These are phyloP conservation scores for Anolis carolinensis DNA, from an alignment of 2,113 vertebrate genomes.

Conservation along the genomic window DNA sequence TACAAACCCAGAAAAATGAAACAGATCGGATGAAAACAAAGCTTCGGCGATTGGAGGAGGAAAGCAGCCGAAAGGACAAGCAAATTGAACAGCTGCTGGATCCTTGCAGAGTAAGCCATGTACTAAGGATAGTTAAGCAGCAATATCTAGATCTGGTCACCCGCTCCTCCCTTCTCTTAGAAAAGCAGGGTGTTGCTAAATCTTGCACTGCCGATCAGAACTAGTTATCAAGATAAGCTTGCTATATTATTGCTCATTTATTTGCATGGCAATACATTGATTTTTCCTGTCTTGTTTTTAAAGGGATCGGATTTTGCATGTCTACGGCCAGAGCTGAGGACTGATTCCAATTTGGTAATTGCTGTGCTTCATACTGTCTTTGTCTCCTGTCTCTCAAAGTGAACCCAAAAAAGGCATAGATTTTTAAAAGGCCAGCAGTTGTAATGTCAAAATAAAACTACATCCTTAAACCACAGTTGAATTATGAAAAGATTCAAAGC, in stretches of 20 bases:
- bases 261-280: not conserved
- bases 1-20: slow-evolving; percentile 86
- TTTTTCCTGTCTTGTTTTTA: not conserved
- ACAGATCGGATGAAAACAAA: slow-evolving; percentile 86
- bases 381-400: not conserved
- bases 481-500: too few relatives aligned
- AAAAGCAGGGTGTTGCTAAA: not conserved
- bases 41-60: slow-evolving; percentile 88
- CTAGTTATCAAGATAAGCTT: too few relatives aligned
- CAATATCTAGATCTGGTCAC: not conserved
- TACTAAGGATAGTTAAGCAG: fast-evolving
- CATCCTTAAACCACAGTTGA: not conserved
- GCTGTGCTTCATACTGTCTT: not conserved
- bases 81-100: slow-evolving; percentile 92
- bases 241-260: not conserved
- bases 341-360: slow-evolving; percentile 84
- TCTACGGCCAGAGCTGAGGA: slow-evolving; percentile 83
- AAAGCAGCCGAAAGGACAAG: slow-evolving; percentile 86
- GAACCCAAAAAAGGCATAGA: not conserved
- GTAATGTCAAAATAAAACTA: not conserved
- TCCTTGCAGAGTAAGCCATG: slow-evolving; percentile 76
- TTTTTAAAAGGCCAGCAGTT: not conserved
- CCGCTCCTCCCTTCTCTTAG: not conserved
- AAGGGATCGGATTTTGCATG: slow-evolving; percentile 85
- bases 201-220: not conserved